A percentile compares a stretch with the other conserved stretches of the same genome.
Evolutionary conservation across 2,113 vertebrate genomes (phyloP).

Genomic region (Chauna torquata): DNA sequence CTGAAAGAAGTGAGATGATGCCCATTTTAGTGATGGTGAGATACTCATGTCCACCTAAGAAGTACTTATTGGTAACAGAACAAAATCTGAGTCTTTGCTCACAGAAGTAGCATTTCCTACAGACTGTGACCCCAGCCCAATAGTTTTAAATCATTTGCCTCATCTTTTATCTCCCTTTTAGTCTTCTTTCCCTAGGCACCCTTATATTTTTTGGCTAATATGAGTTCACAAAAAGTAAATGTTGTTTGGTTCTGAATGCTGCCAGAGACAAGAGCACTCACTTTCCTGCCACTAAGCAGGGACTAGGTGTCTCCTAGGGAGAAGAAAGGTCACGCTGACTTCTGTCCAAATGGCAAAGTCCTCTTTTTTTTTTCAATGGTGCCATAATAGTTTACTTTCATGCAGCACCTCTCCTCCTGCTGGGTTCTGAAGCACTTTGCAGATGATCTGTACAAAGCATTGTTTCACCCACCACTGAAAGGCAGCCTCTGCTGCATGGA

Average conservation of each 20-base stretch:
- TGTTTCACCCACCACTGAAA: not conserved
- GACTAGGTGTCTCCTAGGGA: slow-evolving; percentile 1
- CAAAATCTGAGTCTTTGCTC: not conserved
- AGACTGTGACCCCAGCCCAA: not conserved
- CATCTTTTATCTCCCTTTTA: not conserved
- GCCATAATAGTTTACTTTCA: not conserved
- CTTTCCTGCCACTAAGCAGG: not conserved
- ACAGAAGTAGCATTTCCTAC: not conserved
- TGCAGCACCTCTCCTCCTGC: not conserved
- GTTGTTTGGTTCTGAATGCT: slow-evolving; percentile 35
- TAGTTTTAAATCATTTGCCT: not conserved
- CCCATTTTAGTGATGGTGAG: not conserved
- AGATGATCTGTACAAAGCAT: not conserved
- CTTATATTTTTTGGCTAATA: not conserved
- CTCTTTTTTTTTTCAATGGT: not conserved
- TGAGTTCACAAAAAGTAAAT: slow-evolving; percentile 18
- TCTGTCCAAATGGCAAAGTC: not conserved
- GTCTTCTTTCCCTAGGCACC: not conserved
- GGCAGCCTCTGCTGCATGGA: not conserved
- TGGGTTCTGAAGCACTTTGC: not conserved
- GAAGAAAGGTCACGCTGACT: not conserved
- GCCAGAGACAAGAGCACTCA: not conserved
- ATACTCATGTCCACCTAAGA: not conserved
- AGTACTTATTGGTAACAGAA: not conserved
- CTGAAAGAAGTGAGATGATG: not conserved